A percentile compares a stretch with the other conserved stretches of the same genome.
These are phyloP conservation scores for Cataglyphis hispanica DNA, from an alignment of 1,140 invertebrate species.

Conservation along the genomic window DNA sequence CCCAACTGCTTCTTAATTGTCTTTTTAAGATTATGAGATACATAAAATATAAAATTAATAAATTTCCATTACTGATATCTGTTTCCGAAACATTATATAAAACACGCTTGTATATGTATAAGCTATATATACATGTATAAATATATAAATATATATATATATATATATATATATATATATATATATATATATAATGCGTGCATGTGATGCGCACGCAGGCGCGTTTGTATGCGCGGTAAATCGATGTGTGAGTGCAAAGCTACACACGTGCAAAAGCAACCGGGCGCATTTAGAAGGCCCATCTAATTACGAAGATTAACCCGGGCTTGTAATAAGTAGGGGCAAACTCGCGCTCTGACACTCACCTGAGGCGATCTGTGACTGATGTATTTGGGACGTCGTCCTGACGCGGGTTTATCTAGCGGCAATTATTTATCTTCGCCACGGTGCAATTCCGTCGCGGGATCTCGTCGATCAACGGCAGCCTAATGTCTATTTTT, in stretches of 20 bases:
- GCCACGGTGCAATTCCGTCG: constrained; percentile 63
- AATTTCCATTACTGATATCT: constrained; percentile 30
- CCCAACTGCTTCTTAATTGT: constrained; percentile 10
- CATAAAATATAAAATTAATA: constrained; percentile 36
- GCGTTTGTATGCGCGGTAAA: constrained; percentile 31
- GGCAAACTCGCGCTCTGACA: constrained; percentile 49
- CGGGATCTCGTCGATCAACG: constrained; percentile 40
- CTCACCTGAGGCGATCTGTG: constrained; percentile 78
- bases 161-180: no score
- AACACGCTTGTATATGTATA: neutral
- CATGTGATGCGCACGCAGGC: constrained; percentile 34
- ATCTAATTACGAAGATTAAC: constrained; percentile 74
- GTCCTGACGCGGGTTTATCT: constrained; percentile 75
- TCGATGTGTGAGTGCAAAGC: constrained; percentile 32
- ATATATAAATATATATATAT: no score
- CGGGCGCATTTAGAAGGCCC: constrained; percentile 67
- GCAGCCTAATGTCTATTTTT: constrained; percentile 30
- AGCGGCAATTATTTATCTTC: constrained; percentile 69
- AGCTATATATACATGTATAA: no score
- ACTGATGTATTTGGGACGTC: constrained; percentile 82
- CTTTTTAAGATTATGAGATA: neutral
- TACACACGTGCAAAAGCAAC: constrained; percentile 51
- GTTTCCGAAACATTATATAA: neutral
- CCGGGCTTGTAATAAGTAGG: constrained; percentile 64
- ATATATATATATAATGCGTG: neutral